These are phyloP conservation scores for Aricia agestis DNA, from an alignment of 1,140 invertebrate species.

Conservation along the genomic window DNA sequence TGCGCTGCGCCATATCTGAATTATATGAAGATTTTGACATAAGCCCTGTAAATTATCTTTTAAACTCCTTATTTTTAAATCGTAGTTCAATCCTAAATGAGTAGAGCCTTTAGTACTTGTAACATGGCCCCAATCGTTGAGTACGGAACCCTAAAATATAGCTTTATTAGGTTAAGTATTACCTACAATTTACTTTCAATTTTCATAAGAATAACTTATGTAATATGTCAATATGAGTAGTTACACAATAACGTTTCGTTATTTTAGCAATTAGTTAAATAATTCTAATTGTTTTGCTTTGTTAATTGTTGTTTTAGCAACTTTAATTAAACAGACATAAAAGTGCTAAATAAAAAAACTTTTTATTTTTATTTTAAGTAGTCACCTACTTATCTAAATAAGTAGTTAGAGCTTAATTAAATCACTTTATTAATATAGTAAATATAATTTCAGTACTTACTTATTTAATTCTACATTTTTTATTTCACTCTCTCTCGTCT, in stretches of 20 bases:
- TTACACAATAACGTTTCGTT: neutral
- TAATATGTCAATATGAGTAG: neutral
- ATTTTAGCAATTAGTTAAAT: neutral
- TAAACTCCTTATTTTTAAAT: too few relatives aligned
- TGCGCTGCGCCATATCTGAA: too few relatives aligned
- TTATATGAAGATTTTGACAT: too few relatives aligned
- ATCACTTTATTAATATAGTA: too few relatives aligned
- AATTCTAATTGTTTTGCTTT: neutral
- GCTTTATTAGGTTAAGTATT: neutral
- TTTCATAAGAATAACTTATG: neutral
- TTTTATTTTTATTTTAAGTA: neutral
- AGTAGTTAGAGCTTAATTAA: neutral
- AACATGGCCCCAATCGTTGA: too few relatives aligned
- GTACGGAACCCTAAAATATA: neutral
- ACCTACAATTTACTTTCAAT: conserved; percentile 3
- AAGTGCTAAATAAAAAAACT: neutral
- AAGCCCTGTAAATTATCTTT: too few relatives aligned
- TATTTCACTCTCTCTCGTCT: too few relatives aligned
- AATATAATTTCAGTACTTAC: too few relatives aligned
- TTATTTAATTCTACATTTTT: too few relatives aligned
- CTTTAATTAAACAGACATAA: neutral
- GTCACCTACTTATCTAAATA: neutral
- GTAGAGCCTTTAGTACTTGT: too few relatives aligned
- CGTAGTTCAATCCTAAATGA: too few relatives aligned
- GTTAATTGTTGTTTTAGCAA: neutral